A percentile compares a stretch with the other conserved stretches of the same genome.
Evolutionary conservation across 1,140 invertebrate genomes (phyloP).

Genomic region (Semibalanus balanoides): DNA sequence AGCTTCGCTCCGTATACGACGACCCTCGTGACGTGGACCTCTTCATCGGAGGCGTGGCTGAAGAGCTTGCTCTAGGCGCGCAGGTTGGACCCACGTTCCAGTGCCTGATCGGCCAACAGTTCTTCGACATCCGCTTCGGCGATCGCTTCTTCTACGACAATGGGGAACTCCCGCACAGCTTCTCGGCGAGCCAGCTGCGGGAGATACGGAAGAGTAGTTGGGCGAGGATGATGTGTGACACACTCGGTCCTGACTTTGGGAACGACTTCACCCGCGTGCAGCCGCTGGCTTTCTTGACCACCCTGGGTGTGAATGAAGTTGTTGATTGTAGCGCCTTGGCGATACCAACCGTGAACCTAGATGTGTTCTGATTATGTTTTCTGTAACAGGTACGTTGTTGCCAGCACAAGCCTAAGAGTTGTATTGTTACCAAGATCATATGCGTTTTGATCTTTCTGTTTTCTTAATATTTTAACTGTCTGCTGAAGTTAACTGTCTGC

Average conservation of each 20-base stretch:
- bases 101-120: constrained; percentile 70
- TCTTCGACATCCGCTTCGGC: constrained; percentile 45
- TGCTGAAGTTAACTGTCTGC: no score
- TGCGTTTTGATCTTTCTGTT: no score
- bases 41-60: constrained; percentile 59
- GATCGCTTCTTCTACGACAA: constrained; percentile 22
- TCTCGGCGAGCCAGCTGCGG: constrained; percentile 30
- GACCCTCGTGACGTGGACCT: constrained; percentile 55
- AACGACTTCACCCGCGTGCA: constrained; percentile 27
- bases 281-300: constrained; percentile 32
- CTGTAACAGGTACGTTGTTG: no score
- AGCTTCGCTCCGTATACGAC: constrained; percentile 13
- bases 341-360: no score
- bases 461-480: no score
- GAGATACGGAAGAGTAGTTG: constrained; percentile 39
- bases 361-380: no score
- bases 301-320: no score
- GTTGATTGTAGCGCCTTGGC: no score
- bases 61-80: constrained; percentile 44
- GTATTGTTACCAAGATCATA: no score
- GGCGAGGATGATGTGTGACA: constrained; percentile 41
- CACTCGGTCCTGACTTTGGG: constrained; percentile 31
- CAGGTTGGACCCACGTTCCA: constrained; percentile 67
- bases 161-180: constrained; percentile 5
- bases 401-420: no score